A percentile compares a stretch with the other conserved stretches of the same genome.
phyloP scores from a whole-genome alignment of 2,113 vertebrate genomes.

The Prunella himalayana region DNA sequence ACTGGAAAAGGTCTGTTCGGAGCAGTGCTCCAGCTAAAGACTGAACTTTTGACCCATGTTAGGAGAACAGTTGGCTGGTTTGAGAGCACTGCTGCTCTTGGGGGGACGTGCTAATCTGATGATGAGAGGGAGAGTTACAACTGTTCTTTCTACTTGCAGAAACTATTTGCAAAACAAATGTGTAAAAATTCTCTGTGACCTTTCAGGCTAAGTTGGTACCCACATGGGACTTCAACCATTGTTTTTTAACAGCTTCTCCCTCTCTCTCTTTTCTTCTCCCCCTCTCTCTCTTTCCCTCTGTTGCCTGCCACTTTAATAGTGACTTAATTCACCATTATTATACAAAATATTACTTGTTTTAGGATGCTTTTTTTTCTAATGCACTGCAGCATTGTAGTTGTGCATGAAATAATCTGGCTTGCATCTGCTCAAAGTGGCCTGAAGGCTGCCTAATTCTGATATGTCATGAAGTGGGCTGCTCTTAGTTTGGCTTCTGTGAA shows the following conservation, averaged over 20 bases:
- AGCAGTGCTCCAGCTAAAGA: background rate
- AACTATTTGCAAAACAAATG: conserved; percentile 46
- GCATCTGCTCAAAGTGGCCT: conserved; percentile 49
- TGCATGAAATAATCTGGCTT: conserved; percentile 69
- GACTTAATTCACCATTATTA: conserved; percentile 52
- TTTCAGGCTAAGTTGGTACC: conserved; percentile 53
- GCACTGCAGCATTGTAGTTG: conserved; percentile 52
- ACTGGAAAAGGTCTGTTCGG: background rate
- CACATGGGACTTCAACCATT: conserved; percentile 11
- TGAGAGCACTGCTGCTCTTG: conserved; percentile 11
- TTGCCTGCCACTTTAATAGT: conserved; percentile 47
- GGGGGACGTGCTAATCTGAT: conserved; percentile 1
- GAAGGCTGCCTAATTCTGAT: conserved; percentile 56
- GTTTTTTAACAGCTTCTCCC: conserved; percentile 56
- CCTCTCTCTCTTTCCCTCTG: conserved; percentile 17
- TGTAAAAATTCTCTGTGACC: conserved; percentile 37
- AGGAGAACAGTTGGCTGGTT: conserved; percentile 7
- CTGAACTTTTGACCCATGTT: conserved; percentile 35
- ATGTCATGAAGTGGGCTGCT: conserved; percentile 58
- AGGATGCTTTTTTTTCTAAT: conserved; percentile 54
- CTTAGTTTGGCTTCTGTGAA: conserved; percentile 66
- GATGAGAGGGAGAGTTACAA: conserved; percentile 38
- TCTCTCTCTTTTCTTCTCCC: conserved; percentile 11
- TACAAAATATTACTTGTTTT: conserved; percentile 44
- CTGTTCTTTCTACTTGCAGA: conserved; percentile 13